phyloP scores from a whole-genome alignment of 2,888 invertebrate genomes.

The Lasioglossum morio region DNA sequence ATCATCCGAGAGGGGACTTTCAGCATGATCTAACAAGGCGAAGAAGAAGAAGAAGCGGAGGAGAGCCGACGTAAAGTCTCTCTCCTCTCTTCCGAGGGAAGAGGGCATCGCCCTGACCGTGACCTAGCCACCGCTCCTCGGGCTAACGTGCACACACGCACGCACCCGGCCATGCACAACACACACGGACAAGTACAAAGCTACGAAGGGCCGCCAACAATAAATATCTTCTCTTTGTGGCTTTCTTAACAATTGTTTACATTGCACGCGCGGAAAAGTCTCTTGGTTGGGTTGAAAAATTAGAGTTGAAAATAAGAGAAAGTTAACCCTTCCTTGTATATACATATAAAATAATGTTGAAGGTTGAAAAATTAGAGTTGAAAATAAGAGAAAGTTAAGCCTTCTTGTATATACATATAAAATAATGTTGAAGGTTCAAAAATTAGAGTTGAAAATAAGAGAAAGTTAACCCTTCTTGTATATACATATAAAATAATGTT shows the following conservation, averaged over 20 bases:
- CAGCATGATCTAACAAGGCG: constrained; percentile 57
- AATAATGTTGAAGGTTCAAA: no score
- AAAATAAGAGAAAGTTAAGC: no score
- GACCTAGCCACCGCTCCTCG: constrained; percentile 83
- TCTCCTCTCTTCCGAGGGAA: constrained; percentile 73
- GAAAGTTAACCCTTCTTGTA: no score
- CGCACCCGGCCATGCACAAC: constrained; percentile 18
- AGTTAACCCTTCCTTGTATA: no score
- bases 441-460: no score
- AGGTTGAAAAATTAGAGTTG: no score
- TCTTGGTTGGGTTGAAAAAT: background rate
- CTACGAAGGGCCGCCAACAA: constrained; percentile 17
- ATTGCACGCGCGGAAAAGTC: background rate
- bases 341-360: no score
- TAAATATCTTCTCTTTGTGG: constrained; percentile 14
- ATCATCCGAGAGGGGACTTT: constrained; percentile 59
- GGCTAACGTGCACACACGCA: constrained; percentile 63
- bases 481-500: no score
- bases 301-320: background rate
- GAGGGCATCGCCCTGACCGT: constrained; percentile 84
- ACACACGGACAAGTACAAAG: constrained; percentile 30
- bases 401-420: no score
- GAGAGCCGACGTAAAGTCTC: constrained; percentile 70
- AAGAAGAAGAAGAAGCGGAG: constrained; percentile 47
- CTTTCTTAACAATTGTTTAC: constrained; percentile 18